These are phyloP conservation scores for Channallabes apus DNA, from an alignment of 2,797 vertebrate species.

Conservation along the genomic window DNA sequence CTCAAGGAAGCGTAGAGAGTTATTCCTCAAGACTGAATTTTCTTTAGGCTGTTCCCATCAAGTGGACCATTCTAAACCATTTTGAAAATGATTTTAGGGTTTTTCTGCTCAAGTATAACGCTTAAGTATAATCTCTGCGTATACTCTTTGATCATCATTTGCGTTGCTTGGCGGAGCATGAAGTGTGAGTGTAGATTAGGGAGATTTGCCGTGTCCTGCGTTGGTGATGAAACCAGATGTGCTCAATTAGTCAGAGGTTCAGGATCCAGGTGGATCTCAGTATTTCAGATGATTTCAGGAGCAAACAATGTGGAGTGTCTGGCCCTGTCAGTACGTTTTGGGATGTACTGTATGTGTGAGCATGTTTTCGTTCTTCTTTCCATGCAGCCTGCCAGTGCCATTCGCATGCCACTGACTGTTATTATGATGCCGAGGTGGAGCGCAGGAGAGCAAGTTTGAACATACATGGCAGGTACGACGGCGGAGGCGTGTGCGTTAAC, in stretches of 20 bases:
- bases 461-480: slow-evolving; percentile 79
- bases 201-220: neutral
- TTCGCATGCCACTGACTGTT: slow-evolving; percentile 86
- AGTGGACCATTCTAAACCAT: too few relatives aligned
- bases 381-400: slow-evolving; percentile 91
- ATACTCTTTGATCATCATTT: neutral
- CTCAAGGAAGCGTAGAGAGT: too few relatives aligned
- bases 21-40: too few relatives aligned
- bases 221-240: neutral
- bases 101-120: neutral
- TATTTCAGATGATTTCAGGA: neutral
- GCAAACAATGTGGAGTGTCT: neutral
- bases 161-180: neutral
- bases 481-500: slow-evolving; percentile 90
- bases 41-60: too few relatives aligned
- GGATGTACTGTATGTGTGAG: slow-evolving; percentile 5
- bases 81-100: too few relatives aligned
- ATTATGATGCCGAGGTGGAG: slow-evolving; percentile 86
- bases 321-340: neutral
- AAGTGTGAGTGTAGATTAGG: neutral
- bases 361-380: neutral
- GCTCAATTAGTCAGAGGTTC: neutral
- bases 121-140: neutral
- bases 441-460: slow-evolving; percentile 83
- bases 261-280: neutral